Percentiles rank a stretch among this genome's conserved stretches.
phyloP scores from a whole-genome alignment of 1,140 invertebrate species.

The Saccostrea echinata region DNA sequence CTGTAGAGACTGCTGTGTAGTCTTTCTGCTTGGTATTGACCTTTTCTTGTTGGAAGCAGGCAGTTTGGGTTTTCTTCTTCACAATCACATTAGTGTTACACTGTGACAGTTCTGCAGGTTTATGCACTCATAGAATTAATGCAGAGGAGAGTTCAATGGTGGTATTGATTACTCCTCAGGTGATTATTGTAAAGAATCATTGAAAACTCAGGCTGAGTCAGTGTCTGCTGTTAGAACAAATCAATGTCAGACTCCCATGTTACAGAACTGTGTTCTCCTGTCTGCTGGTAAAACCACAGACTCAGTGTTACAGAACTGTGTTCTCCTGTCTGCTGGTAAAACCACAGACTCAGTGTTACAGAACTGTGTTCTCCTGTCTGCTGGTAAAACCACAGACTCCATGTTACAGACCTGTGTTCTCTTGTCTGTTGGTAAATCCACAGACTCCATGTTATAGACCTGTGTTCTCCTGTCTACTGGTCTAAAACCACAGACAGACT shows the following conservation, averaged over 20 bases:
- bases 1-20: background rate
- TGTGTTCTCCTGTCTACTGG: too few species aligned
- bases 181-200: background rate
- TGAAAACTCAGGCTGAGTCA: background rate
- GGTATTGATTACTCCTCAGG: conserved; percentile 6
- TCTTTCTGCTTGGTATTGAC: background rate
- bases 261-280: background rate
- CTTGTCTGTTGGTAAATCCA: too few species aligned
- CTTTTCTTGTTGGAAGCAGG: background rate
- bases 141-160: background rate
- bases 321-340: too few species aligned
- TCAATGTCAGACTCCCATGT: background rate
- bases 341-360: background rate
- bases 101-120: background rate
- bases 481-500: too few species aligned
- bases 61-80: background rate
- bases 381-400: too few species aligned
- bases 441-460: too few species aligned
- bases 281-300: too few species aligned
- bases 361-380: too few species aligned
- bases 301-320: background rate
- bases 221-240: background rate
- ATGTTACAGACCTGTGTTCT: background rate
- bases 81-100: background rate
- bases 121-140: background rate